Percentiles rank a stretch among this genome's conserved stretches.
Evolutionary conservation across 2,797 vertebrate species (phyloP).

Genomic region (Ctenochaetus hawaiiensis): DNA sequence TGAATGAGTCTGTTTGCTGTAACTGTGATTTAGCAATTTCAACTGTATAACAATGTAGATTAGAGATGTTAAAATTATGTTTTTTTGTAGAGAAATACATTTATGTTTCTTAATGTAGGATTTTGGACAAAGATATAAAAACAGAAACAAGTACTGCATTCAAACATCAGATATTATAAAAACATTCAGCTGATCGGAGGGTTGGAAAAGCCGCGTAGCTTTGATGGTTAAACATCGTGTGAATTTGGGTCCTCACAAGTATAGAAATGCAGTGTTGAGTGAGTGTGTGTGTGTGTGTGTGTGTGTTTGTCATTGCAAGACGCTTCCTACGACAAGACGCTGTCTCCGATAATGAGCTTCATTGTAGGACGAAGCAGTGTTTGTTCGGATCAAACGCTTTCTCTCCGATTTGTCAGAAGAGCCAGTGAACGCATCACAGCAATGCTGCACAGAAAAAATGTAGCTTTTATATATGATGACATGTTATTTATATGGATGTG

Average conservation of each 20-base stretch:
- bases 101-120: neutral
- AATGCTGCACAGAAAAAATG: slow-evolving; percentile 34
- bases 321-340: slow-evolving; percentile 1
- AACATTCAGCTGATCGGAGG: neutral
- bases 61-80: neutral
- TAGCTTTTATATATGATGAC: slow-evolving; percentile 62
- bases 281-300: slow-evolving; percentile 23
- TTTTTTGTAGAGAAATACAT: neutral
- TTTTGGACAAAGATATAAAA: too few species aligned
- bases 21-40: too few species aligned
- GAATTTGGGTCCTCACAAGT: slow-evolving; percentile 37
- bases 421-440: slow-evolving; percentile 45
- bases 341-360: slow-evolving; percentile 49
- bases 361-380: slow-evolving; percentile 14
- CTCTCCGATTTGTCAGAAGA: slow-evolving; percentile 38
- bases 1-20: too few species aligned
- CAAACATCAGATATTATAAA: neutral
- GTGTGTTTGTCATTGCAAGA: slow-evolving; percentile 22
- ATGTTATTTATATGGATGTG: slow-evolving; percentile 71
- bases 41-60: neutral
- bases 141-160: neutral
- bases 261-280: slow-evolving; percentile 21
- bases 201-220: neutral
- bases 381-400: slow-evolving; percentile 33
- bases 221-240: neutral